A percentile compares a stretch with the other conserved stretches of the same genome.
Conservation (phyloP, 1,140 invertebrate species). For the Drosophila mayri region DNA sequence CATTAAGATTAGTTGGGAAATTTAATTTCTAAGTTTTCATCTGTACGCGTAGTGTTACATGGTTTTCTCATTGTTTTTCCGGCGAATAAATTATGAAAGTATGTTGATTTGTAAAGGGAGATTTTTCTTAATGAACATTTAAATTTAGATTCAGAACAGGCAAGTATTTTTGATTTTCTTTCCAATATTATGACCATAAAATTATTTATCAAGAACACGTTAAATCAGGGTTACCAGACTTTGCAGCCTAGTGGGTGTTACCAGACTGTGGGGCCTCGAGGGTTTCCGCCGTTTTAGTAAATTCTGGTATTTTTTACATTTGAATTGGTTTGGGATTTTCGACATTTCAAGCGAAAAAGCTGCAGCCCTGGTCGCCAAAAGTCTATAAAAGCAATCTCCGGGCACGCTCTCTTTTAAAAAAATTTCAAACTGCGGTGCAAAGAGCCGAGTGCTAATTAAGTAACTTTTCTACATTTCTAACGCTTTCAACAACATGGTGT, state of each 20-base stretch:
- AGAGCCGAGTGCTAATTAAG: constrained; percentile 59
- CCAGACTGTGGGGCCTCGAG: too few species aligned
- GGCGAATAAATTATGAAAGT: constrained; percentile 71
- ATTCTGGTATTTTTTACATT: too few species aligned
- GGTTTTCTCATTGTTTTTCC: constrained; percentile 50
- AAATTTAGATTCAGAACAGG: too few species aligned
- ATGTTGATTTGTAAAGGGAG: constrained; percentile 59
- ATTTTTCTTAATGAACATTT: neutral
- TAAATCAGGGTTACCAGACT: too few species aligned
- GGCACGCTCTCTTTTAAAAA: constrained; percentile 5
- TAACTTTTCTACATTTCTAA: constrained; percentile 57
- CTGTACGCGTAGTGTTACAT: constrained; percentile 41
- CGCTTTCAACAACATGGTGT: constrained; percentile 72
- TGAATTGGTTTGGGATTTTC: too few species aligned
- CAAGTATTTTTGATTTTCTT: too few species aligned
- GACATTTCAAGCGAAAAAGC: too few species aligned
- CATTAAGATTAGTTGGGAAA: constrained; percentile 53
- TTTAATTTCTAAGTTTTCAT: constrained; percentile 51
- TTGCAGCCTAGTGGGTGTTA: too few species aligned
- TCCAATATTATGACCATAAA: too few species aligned
- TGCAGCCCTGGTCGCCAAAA: neutral
- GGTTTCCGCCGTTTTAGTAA: too few species aligned
- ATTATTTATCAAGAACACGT: too few species aligned
- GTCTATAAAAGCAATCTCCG: constrained; percentile 29
- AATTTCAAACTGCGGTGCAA: constrained; percentile 14